phyloP scores from a whole-genome alignment of 2,888 invertebrate species.

The Cataglyphis albicans region DNA sequence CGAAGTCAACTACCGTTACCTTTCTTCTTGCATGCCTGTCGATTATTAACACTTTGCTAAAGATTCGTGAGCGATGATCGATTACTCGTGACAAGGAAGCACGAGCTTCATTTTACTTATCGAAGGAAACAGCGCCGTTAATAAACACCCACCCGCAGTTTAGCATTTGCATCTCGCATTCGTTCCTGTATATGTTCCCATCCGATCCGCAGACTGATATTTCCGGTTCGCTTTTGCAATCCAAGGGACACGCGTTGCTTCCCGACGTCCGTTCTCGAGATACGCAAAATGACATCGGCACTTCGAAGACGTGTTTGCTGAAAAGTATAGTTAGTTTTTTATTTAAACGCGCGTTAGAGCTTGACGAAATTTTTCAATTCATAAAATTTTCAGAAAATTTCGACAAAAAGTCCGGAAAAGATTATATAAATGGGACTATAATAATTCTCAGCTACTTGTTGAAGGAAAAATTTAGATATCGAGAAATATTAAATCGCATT shows the following conservation, averaged over 20 bases:
- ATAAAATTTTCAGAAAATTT: not conserved
- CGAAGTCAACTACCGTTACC: slow-evolving; percentile 91
- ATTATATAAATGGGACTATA: not conserved
- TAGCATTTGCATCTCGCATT: slow-evolving; percentile 95
- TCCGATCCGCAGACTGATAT: slow-evolving; percentile 95
- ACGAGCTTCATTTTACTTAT: not conserved
- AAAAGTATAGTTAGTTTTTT: not conserved
- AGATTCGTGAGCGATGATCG: not conserved
- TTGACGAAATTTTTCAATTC: not conserved
- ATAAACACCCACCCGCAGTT: slow-evolving; percentile 92
- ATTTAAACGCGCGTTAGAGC: not conserved
- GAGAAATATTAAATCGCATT: not conserved
- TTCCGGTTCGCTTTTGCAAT: slow-evolving; percentile 91
- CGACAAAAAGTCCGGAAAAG: not conserved
- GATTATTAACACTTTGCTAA: slow-evolving; percentile 22
- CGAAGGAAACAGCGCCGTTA: not conserved
- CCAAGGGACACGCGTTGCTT: slow-evolving; percentile 90
- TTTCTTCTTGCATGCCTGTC: slow-evolving; percentile 87
- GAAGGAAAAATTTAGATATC: not conserved
- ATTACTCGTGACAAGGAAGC: slow-evolving; percentile 23
- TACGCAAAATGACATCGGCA: slow-evolving; percentile 95
- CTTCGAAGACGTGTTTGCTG: slow-evolving; percentile 96
- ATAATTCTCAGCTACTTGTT: not conserved
- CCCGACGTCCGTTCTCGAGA: slow-evolving; percentile 92
- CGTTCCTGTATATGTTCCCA: slow-evolving; percentile 94